phyloP scores from a whole-genome alignment of 2,113 vertebrate genomes.

The Microcebus tavaratra region DNA sequence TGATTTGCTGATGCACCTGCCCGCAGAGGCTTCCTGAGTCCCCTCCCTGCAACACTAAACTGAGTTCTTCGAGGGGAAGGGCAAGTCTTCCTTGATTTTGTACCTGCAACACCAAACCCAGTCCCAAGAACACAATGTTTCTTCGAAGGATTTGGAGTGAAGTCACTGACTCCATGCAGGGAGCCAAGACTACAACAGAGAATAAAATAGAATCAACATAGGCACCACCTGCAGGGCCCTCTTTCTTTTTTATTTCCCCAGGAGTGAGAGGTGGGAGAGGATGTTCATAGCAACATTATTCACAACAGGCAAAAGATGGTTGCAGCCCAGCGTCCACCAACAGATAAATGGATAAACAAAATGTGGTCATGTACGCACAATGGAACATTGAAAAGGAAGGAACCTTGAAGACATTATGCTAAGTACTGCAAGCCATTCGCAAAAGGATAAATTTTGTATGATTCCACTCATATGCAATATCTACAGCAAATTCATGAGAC shows the following conservation, averaged over 20 bases:
- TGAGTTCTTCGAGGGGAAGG: background rate
- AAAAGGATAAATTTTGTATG: background rate
- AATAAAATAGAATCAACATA: background rate
- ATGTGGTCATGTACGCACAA: background rate
- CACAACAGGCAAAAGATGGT: background rate
- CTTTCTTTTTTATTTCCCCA: background rate
- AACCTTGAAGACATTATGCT: background rate
- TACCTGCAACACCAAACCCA: background rate
- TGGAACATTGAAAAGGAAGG: background rate
- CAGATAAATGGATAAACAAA: background rate
- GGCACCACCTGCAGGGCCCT: too few species aligned
- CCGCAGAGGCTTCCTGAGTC: too few species aligned
- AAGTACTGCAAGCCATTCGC: background rate
- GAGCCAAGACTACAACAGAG: background rate
- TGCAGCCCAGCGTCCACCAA: rapidly evolving
- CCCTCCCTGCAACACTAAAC: background rate
- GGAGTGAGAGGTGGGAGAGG: background rate
- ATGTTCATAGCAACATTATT: background rate
- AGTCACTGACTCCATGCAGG: background rate
- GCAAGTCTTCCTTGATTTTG: background rate
- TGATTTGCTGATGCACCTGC: background rate
- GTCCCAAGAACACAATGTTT: background rate
- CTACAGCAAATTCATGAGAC: background rate
- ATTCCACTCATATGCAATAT: background rate
- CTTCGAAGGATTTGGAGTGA: background rate